These are phyloP conservation scores for Solen grandis DNA, from an alignment of 1,140 invertebrate species.

Conservation along the genomic window DNA sequence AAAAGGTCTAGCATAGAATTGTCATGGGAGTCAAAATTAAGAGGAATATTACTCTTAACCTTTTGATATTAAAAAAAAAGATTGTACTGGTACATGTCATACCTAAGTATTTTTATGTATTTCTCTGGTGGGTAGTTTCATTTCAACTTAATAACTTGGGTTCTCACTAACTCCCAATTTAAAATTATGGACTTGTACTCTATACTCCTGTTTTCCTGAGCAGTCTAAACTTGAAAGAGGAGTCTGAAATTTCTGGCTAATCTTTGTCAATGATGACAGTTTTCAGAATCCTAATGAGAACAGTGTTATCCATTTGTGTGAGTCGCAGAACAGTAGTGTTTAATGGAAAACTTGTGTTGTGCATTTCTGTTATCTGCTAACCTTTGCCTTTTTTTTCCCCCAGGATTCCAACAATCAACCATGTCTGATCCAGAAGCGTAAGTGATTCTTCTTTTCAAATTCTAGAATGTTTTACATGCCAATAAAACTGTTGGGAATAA, in stretches of 20 bases:
- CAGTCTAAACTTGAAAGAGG: neutral
- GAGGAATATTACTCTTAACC: no score
- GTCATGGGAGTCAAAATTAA: no score
- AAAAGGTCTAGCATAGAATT: no score
- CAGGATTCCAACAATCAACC: neutral
- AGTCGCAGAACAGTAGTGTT: neutral
- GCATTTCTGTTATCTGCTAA: neutral
- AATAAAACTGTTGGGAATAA: neutral
- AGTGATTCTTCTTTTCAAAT: constrained; percentile 5
- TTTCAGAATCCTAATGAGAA: neutral
- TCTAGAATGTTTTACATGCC: neutral
- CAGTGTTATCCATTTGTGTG: neutral
- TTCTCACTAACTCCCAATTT: no score
- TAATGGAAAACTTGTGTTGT: neutral
- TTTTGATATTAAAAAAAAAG: no score
- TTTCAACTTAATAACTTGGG: no score
- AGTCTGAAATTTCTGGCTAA: neutral
- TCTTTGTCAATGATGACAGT: neutral
- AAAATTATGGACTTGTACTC: no score
- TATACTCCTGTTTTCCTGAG: neutral
- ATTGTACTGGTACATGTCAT: no score
- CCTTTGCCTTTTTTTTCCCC: neutral
- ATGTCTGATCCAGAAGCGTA: constrained; percentile 57
- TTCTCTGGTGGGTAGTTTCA: no score
- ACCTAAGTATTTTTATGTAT: no score